These are phyloP conservation scores for Sisor rabdophorus DNA, from an alignment of 2,113 vertebrate species.

Conservation along the genomic window DNA sequence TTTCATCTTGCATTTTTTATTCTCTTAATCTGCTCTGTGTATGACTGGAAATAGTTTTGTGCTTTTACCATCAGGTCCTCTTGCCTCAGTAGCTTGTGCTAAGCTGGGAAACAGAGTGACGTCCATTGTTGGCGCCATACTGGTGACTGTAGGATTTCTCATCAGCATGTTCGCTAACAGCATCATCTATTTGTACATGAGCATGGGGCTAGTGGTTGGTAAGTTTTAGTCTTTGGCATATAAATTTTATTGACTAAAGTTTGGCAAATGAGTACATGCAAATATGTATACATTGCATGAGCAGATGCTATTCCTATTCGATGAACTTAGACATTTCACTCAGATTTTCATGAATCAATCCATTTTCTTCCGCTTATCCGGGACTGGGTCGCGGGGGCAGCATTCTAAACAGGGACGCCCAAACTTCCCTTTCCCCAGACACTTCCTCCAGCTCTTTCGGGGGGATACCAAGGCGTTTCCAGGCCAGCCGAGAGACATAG, in stretches of 20 bases:
- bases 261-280: neutral
- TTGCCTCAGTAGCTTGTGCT: slow-evolving; percentile 74
- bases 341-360: neutral
- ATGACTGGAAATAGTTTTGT: slow-evolving; percentile 14
- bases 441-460: no score
- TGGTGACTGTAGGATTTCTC: slow-evolving; percentile 80
- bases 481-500: no score
- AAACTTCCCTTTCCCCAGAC: no score
- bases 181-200: slow-evolving; percentile 82
- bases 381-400: no score
- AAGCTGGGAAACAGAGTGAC: slow-evolving; percentile 71
- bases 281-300: neutral
- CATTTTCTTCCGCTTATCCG: no score
- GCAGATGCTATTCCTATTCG: neutral
- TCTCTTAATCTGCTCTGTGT: neutral
- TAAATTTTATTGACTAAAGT: neutral
- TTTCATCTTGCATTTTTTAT: slow-evolving; percentile 4
- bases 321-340: slow-evolving; percentile 5
- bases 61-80: slow-evolving; percentile 67
- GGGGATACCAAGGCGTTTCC: no score
- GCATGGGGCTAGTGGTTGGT: slow-evolving; percentile 88
- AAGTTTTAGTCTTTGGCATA: slow-evolving; percentile 55
- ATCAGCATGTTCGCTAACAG: slow-evolving; percentile 80
- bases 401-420: no score
- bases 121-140: slow-evolving; percentile 73